Percentiles rank a stretch among this genome's conserved stretches.
Evolutionary conservation across 2,888 invertebrate genomes (phyloP).

Genomic region (Mythimna pallens): DNA sequence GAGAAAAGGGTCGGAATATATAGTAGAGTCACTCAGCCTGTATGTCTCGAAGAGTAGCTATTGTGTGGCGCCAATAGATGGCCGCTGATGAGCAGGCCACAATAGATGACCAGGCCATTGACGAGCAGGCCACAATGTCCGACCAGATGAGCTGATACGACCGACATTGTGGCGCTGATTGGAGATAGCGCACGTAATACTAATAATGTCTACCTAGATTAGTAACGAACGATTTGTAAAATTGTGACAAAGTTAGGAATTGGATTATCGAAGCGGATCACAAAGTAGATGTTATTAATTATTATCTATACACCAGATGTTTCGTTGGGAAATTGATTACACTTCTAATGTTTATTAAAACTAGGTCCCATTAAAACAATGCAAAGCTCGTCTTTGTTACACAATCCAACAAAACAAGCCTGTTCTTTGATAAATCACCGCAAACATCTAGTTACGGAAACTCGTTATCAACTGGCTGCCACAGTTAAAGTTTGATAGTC

Average conservation of each 20-base stretch:
- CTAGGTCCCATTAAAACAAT: neutral
- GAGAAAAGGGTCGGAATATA: conserved; percentile 4
- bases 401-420: conserved; percentile 12
- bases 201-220: neutral
- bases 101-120: conserved; percentile 16
- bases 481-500: conserved; percentile 20
- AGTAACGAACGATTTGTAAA: neutral
- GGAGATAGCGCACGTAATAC: conserved; percentile 33
- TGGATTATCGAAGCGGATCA: neutral
- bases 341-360: no score
- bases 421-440: conserved; percentile 3
- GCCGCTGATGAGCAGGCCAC: conserved; percentile 31
- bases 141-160: conserved; percentile 31
- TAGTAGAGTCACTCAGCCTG: neutral
- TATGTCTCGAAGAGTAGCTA: neutral
- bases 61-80: conserved; percentile 37
- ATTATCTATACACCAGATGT: no score
- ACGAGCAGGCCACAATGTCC: conserved; percentile 12
- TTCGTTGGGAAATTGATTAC: no score
- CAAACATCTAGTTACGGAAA: conserved; percentile 5
- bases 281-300: neutral
- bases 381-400: neutral
- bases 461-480: neutral
- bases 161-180: conserved; percentile 35
- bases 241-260: neutral